Base-by-base conservation (phyloP, 2,888 invertebrate species). In the Xanthia togata region DNA sequence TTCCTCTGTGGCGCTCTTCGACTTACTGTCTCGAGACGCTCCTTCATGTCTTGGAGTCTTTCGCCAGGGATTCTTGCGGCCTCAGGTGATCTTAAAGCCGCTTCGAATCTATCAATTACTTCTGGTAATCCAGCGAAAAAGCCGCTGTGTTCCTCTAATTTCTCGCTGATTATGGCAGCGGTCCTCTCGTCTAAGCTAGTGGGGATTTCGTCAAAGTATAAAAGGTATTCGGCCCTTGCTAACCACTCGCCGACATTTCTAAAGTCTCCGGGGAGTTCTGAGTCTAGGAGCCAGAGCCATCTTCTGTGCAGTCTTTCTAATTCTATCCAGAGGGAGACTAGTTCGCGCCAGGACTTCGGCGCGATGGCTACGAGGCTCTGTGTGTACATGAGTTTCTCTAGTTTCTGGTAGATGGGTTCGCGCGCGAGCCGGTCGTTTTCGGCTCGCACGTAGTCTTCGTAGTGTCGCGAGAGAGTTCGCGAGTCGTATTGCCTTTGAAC, bases 201-300 rank as follows among this genome's bases (percentile, higher is more conserved):
- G 11, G 99, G 98, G 90, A 99, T 98, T 92, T 98, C 98, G 91
- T 98, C 98, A 86, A 98, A 98, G 86, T 98, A 97, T 70, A 99
- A 94, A 70, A 98, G 95, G 90, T 98, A 98, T 93, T 99, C 99
- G 31, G 99, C 99, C 88, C 98, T 97, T 80, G 98, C 98, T 71
- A 99, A 95, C 99, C 99, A 99, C 93, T 98, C 98, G 71, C 99
- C 99, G 26, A 99, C 97, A 83, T 97, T 97, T 78, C 98, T 98
- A 88, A 99, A 98, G 89, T 98, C 98, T 60, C 98, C 98, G 14
- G 99, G 99, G 72, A 99, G 96, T 82, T 97, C 97, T 0, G 98
- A 97, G 93, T 99, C 99, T 87, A 99, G 95, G 70, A 98, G 97
- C 98, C 98, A 98, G 88, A 99, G 97, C 99, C 99, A 99, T 90